These are phyloP conservation scores for Discoglossus pictus DNA, from an alignment of 2,797 vertebrate species.

Conservation along the genomic window DNA sequence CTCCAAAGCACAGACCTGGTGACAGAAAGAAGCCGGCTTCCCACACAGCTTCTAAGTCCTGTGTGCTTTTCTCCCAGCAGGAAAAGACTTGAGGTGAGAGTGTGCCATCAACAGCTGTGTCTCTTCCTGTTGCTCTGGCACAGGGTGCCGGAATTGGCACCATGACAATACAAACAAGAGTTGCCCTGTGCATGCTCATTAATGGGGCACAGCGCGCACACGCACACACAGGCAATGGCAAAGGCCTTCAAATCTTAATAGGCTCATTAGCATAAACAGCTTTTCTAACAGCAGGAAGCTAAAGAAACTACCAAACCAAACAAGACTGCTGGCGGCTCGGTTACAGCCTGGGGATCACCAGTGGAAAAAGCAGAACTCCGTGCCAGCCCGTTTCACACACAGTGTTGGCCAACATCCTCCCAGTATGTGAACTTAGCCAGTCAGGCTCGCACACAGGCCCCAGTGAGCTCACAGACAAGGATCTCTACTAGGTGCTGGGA, in stretches of 20 bases:
- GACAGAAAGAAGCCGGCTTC: constrained; percentile 9
- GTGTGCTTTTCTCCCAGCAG: constrained; percentile 18
- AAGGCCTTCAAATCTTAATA: constrained; percentile 61
- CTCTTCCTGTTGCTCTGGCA: constrained; percentile 48
- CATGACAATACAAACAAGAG: constrained; percentile 55
- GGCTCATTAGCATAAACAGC: constrained; percentile 62
- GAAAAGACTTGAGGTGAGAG: constrained; percentile 42
- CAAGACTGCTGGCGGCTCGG: constrained; percentile 54
- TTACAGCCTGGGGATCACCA: constrained; percentile 47
- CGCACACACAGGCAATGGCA: constrained; percentile 23
- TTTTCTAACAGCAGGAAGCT: constrained; percentile 64
- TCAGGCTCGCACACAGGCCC: neutral
- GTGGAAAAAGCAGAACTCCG: constrained; percentile 47
- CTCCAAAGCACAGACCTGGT: neutral
- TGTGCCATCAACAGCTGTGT: constrained; percentile 37
- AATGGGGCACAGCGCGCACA: constrained; percentile 43
- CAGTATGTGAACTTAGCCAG: neutral
- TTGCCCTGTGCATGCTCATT: constrained; percentile 54
- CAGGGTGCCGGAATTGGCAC: constrained; percentile 51
- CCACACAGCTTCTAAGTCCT: neutral
- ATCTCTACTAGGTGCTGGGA: constrained; percentile 27
- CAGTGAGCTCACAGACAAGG: neutral
- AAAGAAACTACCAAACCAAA: constrained; percentile 54
- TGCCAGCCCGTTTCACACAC: constrained; percentile 12
- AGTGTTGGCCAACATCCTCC: neutral